Percentiles rank a stretch among this genome's conserved stretches.
phyloP scores from a whole-genome alignment of 2,113 vertebrate genomes.

The Plotosus lineatus region DNA sequence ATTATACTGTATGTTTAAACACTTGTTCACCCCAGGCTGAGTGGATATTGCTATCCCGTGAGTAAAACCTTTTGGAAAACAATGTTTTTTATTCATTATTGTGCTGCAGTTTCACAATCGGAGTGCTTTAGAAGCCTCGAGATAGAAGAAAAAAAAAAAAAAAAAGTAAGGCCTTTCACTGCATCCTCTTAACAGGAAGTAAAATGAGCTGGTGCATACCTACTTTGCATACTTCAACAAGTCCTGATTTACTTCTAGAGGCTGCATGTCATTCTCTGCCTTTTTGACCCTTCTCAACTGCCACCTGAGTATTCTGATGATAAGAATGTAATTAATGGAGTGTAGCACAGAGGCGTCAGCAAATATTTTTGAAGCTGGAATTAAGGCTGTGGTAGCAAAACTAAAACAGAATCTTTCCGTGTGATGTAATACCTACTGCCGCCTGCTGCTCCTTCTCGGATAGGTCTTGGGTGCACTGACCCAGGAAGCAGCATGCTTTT shows the following conservation, averaged over 20 bases:
- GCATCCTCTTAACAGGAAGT: background rate
- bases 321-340: background rate
- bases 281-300: no score
- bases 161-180: background rate
- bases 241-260: background rate
- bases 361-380: background rate
- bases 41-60: no score
- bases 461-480: background rate
- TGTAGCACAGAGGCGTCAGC: no score
- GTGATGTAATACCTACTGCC: background rate
- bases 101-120: background rate
- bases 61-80: no score
- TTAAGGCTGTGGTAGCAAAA: background rate
- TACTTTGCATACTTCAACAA: background rate
- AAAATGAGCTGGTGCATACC: background rate
- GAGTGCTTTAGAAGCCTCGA: background rate
- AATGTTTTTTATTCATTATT: background rate
- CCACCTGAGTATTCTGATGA: background rate
- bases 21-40: no score
- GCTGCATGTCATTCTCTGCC: background rate
- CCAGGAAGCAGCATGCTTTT: background rate
- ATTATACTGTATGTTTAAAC: no score
- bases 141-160: no score
- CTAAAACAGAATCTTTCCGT: background rate
- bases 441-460: background rate